These are phyloP conservation scores for Dione vanillae DNA, from an alignment of 2,888 invertebrate species.

Conservation along the genomic window DNA sequence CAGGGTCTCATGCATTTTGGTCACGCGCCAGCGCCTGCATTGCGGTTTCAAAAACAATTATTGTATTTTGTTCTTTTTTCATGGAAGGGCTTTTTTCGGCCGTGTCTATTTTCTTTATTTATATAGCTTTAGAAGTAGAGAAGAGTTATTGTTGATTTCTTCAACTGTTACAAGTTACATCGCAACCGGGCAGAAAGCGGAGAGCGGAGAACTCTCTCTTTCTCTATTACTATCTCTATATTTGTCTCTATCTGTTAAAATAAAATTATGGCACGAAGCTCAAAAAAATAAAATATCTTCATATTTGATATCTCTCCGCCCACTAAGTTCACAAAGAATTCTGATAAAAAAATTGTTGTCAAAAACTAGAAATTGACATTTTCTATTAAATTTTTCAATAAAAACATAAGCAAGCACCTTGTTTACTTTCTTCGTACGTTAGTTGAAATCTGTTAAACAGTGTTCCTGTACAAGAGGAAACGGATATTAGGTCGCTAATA, in stretches of 20 bases:
- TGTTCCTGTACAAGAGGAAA: constrained; percentile 7
- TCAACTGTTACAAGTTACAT: no score
- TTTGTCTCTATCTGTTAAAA: no score
- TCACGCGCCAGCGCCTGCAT: constrained; percentile 32
- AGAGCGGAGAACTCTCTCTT: background rate
- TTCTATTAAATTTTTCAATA: background rate
- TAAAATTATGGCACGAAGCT: no score
- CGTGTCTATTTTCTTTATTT: background rate
- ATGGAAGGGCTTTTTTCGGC: background rate
- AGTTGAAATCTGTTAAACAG: constrained; percentile 4
- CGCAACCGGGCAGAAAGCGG: background rate
- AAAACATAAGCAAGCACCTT: background rate
- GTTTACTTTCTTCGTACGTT: constrained; percentile 7
- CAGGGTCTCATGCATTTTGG: constrained; percentile 18
- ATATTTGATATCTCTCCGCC: no score
- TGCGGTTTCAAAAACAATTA: constrained; percentile 20
- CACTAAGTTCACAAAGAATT: no score
- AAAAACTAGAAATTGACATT: background rate
- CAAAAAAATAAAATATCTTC: no score
- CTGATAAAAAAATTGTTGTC: no score
- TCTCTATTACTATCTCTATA: no score
- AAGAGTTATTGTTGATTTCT: no score
- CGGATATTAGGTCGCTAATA: constrained; percentile 21
- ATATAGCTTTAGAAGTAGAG: background rate
- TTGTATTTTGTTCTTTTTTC: constrained; percentile 1